These are phyloP conservation scores for Heliconius charithonia DNA, from an alignment of 2,888 invertebrate genomes.

Conservation along the genomic window DNA sequence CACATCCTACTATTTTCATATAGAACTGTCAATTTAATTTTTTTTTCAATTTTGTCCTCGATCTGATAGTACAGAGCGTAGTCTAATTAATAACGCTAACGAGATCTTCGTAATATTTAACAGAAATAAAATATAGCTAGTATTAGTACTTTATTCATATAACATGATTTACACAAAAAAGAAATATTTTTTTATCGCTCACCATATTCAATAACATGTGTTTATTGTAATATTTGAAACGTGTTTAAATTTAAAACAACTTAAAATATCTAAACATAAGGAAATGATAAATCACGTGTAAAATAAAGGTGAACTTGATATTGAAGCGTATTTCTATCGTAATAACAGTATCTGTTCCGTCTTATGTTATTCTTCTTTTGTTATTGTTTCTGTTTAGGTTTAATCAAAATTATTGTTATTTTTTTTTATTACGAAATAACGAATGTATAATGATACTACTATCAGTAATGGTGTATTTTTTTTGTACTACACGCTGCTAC, in stretches of 20 bases:
- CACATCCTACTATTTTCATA: neutral
- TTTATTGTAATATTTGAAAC: conserved; percentile 19
- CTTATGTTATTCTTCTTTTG: neutral
- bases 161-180: neutral
- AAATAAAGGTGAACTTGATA: conserved; percentile 25
- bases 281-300: conserved; percentile 36
- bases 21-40: neutral
- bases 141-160: neutral
- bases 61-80: neutral
- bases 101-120: neutral
- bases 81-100: neutral
- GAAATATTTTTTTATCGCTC: neutral
- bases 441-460: neutral
- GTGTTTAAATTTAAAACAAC: conserved; percentile 38
- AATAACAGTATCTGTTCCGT: conserved; percentile 2
- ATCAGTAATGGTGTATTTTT: neutral
- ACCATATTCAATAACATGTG: neutral
- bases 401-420: neutral
- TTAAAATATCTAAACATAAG: conserved; percentile 28
- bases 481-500: too few relatives aligned
- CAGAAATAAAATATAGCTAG: too few relatives aligned
- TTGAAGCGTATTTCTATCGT: conserved; percentile 13
- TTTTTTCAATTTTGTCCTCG: neutral
- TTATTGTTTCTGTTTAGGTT: conserved; percentile 1
- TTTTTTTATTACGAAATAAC: neutral